phyloP scores from a whole-genome alignment of 2,888 invertebrate genomes.

The Amorpha juglandis region DNA sequence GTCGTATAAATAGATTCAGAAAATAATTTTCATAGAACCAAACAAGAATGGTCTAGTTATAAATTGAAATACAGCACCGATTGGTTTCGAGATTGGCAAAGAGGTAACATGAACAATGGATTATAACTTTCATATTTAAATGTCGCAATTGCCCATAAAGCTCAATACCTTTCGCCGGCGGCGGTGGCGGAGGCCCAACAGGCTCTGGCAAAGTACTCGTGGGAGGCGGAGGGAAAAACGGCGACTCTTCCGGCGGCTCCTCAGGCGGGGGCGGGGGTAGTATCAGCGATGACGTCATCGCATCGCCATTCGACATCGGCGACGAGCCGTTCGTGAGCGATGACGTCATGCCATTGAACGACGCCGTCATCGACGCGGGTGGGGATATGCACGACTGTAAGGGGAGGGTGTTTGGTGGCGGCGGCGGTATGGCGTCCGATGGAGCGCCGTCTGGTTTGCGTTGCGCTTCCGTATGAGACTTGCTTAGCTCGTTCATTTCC shows the following conservation, averaged over 20 bases:
- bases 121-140: not conserved
- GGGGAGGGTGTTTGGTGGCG: slow-evolving; percentile 66
- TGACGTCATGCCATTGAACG: slow-evolving; percentile 43
- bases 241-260: slow-evolving; percentile 36
- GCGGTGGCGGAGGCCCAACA: slow-evolving; percentile 89
- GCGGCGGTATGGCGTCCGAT: slow-evolving; percentile 71
- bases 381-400: slow-evolving; percentile 60
- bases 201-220: slow-evolving; percentile 88
- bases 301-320: slow-evolving; percentile 50
- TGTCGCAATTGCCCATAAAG: not conserved
- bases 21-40: no score
- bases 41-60: no score
- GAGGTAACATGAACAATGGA: no score
- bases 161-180: slow-evolving; percentile 78
- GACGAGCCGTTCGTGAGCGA: slow-evolving; percentile 36
- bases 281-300: slow-evolving; percentile 60
- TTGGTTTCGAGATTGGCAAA: no score
- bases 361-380: slow-evolving; percentile 53
- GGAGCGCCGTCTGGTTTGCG: slow-evolving; percentile 79
- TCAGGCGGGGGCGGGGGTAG: slow-evolving; percentile 65
- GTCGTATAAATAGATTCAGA: no score
- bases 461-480: slow-evolving; percentile 67
- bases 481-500: slow-evolving; percentile 73
- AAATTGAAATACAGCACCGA: no score
- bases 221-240: slow-evolving; percentile 71